Evolutionary conservation across 2,888 invertebrate species (phyloP), one percentile per base, ranked within the genome.

Genomic region (Platycheirus albimanus): DNA sequence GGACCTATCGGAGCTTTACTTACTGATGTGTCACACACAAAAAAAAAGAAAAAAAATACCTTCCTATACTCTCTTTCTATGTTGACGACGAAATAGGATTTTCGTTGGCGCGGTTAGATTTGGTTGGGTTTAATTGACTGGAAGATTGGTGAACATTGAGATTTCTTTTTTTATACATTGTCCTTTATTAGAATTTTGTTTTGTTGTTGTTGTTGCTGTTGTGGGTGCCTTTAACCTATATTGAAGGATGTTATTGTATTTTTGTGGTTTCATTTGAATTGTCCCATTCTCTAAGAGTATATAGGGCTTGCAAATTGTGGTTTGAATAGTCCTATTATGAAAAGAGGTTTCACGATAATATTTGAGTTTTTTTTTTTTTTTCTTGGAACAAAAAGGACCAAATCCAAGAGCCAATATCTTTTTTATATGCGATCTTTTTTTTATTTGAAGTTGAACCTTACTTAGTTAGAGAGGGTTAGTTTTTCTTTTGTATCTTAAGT

Each of bases 101-200:
- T 54, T 61, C 67, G 54, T 69, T 67, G 76, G 54, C 45, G 63
- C 78, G 78, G 54, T 58, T 71, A 49, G 69, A 63, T 79, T 69
- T 56, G 69, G 77, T 81, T 56, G 72, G 69, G 64, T 58, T 83
- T 83, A 83, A 83, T 83, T 83, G 83, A 83, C 72, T 83, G 78
- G 83, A 83, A 83, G 78, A 83, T 83, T 83, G 83, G 78, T 63
- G 71, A 81, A 77, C 71, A 28, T 61, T 74, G 66, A 52, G 61
- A 49, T 38, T 52, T 67, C 15, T 38, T 52, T 61, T 43, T 10
- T 13, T n/a, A 8, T 19, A 8, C 10, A 36, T 41, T 33, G 61
- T 52, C 54, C 43, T 72, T 24, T 67, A 61, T 52, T 63, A 63
- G 54, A 52, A 33, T n/a, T n/a, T n/a, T n/a, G n/a, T n/a, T n/a